Base-by-base conservation (phyloP, 2,113 vertebrate species). In the Clupea harengus region DNA sequence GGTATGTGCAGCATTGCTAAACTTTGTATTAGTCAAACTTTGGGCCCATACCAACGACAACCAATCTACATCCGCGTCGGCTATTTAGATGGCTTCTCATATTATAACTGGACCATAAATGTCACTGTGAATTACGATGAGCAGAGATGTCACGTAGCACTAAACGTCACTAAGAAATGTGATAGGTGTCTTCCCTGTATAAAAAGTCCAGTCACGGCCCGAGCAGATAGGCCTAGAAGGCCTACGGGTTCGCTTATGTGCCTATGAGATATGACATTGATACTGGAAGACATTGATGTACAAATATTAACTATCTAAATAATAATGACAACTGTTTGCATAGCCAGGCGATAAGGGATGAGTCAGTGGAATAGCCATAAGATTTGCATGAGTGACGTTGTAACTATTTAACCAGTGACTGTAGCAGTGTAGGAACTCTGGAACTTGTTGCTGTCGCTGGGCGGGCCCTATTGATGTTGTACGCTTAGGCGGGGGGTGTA, bases 401-500 rank as follows among this genome's bases (percentile, higher is more conserved):
- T 88, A 83, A 86, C 25, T 82, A 88, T 83, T 86, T 75, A 57
- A 32, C 75, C 78, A 17, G 78, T 11, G 64, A 72, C 64, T 72
- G 39, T 39, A 75, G 57, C 46, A 39, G 81, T 45, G 50, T 45
- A 28, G 82, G 22, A 81, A 86, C 87, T 83, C 52, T 81, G 87
- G 49, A 90, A 93, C 91, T 92, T 91, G 92, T 94, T 93, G 93
- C 93, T 88, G 88, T 78, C 81, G 72, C 89, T 90, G 94, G 94
- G 94, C 94, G 94, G 94, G 92, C 25, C 93, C 88, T 92, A 47
- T 87, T 13, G 91, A 91, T 45, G 90, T n/a, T 84, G 90, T 90
- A 83, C 85, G 89, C 91, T 75, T 89, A 84, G 83, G 88, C 84
- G 81, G 91, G 92, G 92, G 92, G 92, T 89, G 85, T 89, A 89